phyloP scores from a whole-genome alignment of 2,888 invertebrate genomes.

The Lasioglossum malachurum region DNA sequence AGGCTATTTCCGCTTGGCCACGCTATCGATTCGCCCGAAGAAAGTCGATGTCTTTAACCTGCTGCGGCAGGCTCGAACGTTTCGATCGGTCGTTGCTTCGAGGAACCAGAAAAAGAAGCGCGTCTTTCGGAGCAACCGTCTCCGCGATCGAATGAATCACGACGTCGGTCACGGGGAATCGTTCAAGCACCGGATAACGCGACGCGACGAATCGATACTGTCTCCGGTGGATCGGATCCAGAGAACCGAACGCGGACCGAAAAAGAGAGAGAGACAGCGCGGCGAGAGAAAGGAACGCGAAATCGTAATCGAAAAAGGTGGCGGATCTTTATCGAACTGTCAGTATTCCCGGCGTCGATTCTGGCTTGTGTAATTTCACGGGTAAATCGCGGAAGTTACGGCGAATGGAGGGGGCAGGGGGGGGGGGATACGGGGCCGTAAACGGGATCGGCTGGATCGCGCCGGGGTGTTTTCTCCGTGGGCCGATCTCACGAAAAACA shows the following conservation, averaged over 20 bases:
- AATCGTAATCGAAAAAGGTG: slow-evolving; percentile 4
- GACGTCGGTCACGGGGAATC: neutral
- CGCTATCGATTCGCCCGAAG: neutral
- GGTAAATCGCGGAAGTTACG: slow-evolving; percentile 75
- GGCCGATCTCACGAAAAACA: slow-evolving; percentile 71
- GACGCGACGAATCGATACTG: slow-evolving; percentile 3
- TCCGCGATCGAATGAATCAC: slow-evolving; percentile 19
- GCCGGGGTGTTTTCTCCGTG: slow-evolving; percentile 65
- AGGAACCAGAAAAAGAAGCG: neutral
- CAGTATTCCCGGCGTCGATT: slow-evolving; percentile 55
- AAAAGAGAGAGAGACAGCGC: neutral
- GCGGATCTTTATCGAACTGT: slow-evolving; percentile 60
- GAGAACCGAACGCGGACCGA: neutral
- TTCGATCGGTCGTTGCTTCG: neutral
- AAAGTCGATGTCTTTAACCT: neutral
- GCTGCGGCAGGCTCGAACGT: neutral
- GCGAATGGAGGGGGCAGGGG: slow-evolving; percentile 41
- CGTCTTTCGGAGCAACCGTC: neutral
- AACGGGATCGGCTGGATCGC: slow-evolving; percentile 59
- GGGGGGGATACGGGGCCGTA: slow-evolving; percentile 65
- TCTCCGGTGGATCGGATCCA: slow-evolving; percentile 15
- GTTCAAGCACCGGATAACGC: slow-evolving; percentile 18
- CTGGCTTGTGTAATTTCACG: slow-evolving; percentile 75
- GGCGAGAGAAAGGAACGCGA: neutral
- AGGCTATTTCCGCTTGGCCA: neutral